Percentiles rank a stretch among this genome's conserved stretches.
Evolutionary conservation across 2,888 invertebrate genomes (phyloP).

Genomic region (Galerucella nymphaeae): DNA sequence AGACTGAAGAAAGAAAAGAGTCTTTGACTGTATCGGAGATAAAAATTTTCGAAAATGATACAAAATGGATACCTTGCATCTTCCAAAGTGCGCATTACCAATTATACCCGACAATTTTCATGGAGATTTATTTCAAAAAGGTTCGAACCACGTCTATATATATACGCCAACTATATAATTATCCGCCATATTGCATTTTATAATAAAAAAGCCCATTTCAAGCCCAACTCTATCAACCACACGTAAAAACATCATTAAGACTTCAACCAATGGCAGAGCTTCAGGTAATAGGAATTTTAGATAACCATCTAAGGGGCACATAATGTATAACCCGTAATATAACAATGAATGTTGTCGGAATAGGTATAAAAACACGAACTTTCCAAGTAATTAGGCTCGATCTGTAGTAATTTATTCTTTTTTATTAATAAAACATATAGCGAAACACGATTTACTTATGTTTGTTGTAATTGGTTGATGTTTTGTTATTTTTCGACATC

Average conservation of each 20-base stretch:
- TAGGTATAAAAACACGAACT: constrained; percentile 40
- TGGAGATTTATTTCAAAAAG: constrained; percentile 49
- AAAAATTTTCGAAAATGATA: neutral
- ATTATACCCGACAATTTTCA: constrained; percentile 42
- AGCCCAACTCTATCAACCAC: constrained; percentile 61
- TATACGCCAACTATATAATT: constrained; percentile 54
- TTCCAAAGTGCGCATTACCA: constrained; percentile 30
- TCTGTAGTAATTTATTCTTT: constrained; percentile 39
- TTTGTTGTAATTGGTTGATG: constrained; percentile 8
- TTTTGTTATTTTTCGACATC: constrained; percentile 12
- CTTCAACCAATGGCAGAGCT: constrained; percentile 63
- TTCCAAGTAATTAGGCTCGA: constrained; percentile 35
- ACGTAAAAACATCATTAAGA: constrained; percentile 66
- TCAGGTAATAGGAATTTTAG: constrained; percentile 63
- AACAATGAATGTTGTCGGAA: constrained; percentile 46
- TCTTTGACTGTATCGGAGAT: neutral
- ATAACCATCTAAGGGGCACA: constrained; percentile 53
- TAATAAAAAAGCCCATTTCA: constrained; percentile 65
- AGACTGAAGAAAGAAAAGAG: neutral
- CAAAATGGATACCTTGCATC: constrained; percentile 3
- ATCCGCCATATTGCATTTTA: constrained; percentile 64
- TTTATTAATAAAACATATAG: constrained; percentile 38
- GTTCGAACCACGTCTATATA: constrained; percentile 45
- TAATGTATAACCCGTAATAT: constrained; percentile 36
- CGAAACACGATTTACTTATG: constrained; percentile 38